phyloP scores from a whole-genome alignment of 2,113 vertebrate species.

The Butorides virescens region DNA sequence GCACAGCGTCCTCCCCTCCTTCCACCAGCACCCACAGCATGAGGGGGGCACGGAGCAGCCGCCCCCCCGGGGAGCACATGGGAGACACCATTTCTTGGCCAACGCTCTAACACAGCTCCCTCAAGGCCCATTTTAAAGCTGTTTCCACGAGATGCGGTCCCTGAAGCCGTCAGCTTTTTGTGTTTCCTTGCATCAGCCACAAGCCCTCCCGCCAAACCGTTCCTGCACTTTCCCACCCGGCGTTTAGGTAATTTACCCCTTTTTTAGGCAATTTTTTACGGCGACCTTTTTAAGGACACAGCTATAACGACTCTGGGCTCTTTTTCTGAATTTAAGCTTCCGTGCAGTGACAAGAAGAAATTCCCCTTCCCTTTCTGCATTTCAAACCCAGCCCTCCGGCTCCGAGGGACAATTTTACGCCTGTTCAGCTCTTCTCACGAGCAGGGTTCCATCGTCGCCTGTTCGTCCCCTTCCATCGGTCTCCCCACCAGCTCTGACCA shows the following conservation, averaged over 20 bases:
- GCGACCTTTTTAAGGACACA: neutral
- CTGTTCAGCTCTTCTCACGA: conserved; percentile 28
- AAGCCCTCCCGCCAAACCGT: neutral
- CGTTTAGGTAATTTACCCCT: neutral
- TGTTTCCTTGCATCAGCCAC: neutral
- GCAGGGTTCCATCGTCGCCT: neutral
- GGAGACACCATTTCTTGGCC: neutral
- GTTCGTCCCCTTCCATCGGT: conserved; percentile 6
- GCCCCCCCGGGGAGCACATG: neutral
- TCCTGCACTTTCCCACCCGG: neutral
- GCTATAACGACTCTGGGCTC: neutral
- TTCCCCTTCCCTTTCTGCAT: neutral
- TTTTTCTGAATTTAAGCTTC: neutral
- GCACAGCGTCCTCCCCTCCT: no score
- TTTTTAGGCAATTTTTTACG: accelerated
- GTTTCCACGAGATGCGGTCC: no score
- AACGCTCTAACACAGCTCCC: neutral
- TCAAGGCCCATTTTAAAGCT: neutral
- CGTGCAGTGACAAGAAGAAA: neutral
- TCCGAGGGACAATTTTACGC: conserved; percentile 23
- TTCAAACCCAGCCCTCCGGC: neutral
- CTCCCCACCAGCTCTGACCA: neutral
- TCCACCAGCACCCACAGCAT: neutral
- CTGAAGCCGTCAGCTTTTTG: neutral
- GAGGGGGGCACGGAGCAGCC: neutral